phyloP scores from a whole-genome alignment of 2,113 vertebrate genomes.

The Suncus etruscus region DNA sequence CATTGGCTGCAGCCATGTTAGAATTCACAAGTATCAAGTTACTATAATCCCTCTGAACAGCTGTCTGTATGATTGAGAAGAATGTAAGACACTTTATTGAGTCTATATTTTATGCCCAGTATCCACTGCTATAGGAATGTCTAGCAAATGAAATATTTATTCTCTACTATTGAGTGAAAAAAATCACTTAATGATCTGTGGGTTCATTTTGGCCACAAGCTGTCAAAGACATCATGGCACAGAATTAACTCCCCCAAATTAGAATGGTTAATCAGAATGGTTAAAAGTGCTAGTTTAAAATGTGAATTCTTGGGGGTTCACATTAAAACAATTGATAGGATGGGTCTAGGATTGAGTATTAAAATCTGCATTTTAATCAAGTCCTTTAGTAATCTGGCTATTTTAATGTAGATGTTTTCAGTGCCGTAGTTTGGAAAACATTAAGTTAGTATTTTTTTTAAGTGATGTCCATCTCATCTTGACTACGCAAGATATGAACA shows the following conservation, averaged over 20 bases:
- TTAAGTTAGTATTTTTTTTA: neutral
- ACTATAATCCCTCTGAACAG: neutral
- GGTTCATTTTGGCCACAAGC: neutral
- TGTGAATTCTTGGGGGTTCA: neutral
- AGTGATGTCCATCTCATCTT: constrained; percentile 41
- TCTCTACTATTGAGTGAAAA: neutral
- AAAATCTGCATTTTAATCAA: constrained; percentile 37
- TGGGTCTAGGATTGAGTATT: neutral
- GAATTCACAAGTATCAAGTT: no score
- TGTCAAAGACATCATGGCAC: neutral
- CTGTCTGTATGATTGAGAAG: neutral
- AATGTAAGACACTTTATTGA: neutral
- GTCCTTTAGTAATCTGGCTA: neutral
- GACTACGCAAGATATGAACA: constrained; percentile 20
- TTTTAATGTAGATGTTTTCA: constrained; percentile 13
- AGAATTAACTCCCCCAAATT: neutral
- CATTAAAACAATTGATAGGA: neutral
- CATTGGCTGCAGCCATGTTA: no score
- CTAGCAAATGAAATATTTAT: constrained; percentile 37
- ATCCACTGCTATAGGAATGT: no score
- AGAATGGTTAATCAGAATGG: neutral
- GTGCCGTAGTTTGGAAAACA: constrained; percentile 7
- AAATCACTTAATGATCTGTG: neutral
- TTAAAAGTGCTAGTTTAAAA: neutral
- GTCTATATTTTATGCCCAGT: no score